A percentile compares a stretch with the other conserved stretches of the same genome.
phyloP scores from a whole-genome alignment of 2,797 vertebrate genomes.

The Thaleichthys pacificus region DNA sequence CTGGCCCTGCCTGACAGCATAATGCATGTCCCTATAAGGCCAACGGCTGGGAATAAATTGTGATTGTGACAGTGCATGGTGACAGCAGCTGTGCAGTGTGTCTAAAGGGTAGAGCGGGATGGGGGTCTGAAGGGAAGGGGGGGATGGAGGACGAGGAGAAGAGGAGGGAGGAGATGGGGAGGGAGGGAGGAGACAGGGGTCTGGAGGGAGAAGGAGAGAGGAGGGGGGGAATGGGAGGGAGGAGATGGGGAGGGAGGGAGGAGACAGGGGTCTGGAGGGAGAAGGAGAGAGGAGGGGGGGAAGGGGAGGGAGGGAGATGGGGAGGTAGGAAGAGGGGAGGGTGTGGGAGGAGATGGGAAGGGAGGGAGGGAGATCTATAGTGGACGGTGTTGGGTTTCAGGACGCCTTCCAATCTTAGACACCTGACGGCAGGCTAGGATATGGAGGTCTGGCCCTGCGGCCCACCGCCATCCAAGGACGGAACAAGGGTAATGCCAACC shows the following conservation, averaged over 20 bases:
- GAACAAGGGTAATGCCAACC: constrained; percentile 83
- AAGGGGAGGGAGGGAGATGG: constrained; percentile 14
- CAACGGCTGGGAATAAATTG: constrained; percentile 78
- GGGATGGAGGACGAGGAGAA: constrained; percentile 40
- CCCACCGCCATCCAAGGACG: constrained; percentile 90
- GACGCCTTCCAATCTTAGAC: constrained; percentile 95
- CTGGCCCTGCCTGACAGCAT: constrained; percentile 66
- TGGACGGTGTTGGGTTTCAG: constrained; percentile 85
- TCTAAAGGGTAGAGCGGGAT: constrained; percentile 59
- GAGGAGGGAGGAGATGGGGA: constrained; percentile 46
- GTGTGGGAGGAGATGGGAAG: neutral
- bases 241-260: neutral
- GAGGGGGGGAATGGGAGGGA: constrained; percentile 42
- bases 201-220: constrained; percentile 9
- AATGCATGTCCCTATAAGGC: constrained; percentile 93
- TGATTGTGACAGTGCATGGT: constrained; percentile 81
- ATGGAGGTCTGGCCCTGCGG: constrained; percentile 65
- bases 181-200: constrained; percentile 26
- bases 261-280: constrained; percentile 4
- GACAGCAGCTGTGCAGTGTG: constrained; percentile 85
- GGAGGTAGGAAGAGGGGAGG: constrained; percentile 36
- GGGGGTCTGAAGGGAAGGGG: constrained; percentile 21
- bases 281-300: constrained; percentile 14
- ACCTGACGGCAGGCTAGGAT: constrained; percentile 79
- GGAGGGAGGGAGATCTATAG: constrained; percentile 58